Conservation (phyloP, 2,113 vertebrate genomes). For the Gymnorhina tibicen region DNA sequence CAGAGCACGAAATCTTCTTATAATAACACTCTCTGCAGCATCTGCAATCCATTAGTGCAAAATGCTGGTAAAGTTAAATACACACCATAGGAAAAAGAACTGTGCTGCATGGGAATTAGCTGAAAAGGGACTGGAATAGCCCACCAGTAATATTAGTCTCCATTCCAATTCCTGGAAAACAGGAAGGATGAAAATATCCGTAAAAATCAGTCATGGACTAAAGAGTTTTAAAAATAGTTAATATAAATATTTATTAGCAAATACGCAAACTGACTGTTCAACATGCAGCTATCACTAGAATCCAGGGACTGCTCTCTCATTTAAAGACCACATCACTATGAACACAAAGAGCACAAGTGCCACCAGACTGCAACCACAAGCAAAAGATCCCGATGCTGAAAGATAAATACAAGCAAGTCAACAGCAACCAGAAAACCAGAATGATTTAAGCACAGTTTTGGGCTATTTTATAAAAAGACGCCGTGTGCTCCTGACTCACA, state of each 20-base stretch:
- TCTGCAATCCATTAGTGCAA: background rate
- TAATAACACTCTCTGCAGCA: background rate
- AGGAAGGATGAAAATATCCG: background rate
- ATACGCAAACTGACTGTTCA: background rate
- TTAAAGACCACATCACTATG: background rate
- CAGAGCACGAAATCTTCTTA: background rate
- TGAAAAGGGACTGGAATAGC: background rate
- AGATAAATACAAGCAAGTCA: background rate
- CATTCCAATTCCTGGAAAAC: background rate
- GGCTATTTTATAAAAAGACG: background rate
- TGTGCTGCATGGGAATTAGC: background rate
- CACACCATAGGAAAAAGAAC: background rate
- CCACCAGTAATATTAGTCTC: background rate
- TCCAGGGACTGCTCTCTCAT: background rate
- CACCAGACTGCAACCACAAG: background rate
- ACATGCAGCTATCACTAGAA: background rate
- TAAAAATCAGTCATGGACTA: background rate
- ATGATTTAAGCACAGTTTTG: background rate
- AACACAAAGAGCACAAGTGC: background rate
- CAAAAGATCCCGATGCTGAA: fast-evolving
- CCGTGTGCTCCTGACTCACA: background rate
- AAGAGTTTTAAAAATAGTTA: background rate
- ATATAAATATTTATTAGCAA: background rate
- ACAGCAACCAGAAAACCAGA: background rate
- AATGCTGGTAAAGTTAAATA: background rate